Conservation (phyloP, 2,113 vertebrate species). For the Platycercus adscitus region DNA sequence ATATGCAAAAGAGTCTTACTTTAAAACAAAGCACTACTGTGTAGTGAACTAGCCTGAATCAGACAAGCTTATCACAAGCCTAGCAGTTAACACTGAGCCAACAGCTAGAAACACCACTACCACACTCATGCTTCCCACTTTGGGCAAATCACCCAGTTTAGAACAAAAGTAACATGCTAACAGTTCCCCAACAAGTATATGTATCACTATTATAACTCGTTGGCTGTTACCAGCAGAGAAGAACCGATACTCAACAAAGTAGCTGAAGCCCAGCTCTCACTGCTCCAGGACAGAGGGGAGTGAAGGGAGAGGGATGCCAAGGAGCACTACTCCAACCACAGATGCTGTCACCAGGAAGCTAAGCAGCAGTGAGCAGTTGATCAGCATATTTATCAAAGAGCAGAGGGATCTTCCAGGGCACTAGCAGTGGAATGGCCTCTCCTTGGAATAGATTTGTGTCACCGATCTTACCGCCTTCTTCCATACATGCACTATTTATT, state of each 20-base stretch:
- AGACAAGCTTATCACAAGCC: neutral
- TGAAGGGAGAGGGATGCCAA: neutral
- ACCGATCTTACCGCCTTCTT: neutral
- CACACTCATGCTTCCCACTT: neutral
- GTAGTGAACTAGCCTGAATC: neutral
- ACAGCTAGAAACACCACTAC: neutral
- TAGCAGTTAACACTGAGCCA: neutral
- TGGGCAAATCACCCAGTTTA: neutral
- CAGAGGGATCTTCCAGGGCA: neutral
- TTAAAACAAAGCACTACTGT: neutral
- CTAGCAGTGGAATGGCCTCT: neutral
- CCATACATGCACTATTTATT: neutral
- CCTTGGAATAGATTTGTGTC: neutral
- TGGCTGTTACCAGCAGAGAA: neutral
- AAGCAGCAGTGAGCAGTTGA: fast-evolving
- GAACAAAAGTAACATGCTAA: neutral
- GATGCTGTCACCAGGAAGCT: neutral
- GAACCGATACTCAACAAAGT: neutral
- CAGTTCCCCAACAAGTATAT: neutral
- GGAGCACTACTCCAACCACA: fast-evolving
- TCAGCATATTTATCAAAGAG: neutral
- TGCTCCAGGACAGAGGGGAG: neutral
- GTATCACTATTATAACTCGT: neutral
- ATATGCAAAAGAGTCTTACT: neutral
- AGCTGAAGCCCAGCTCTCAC: neutral